Base-by-base conservation (phyloP, 2,797 vertebrate species). In the Xiphophorus birchmanni region DNA sequence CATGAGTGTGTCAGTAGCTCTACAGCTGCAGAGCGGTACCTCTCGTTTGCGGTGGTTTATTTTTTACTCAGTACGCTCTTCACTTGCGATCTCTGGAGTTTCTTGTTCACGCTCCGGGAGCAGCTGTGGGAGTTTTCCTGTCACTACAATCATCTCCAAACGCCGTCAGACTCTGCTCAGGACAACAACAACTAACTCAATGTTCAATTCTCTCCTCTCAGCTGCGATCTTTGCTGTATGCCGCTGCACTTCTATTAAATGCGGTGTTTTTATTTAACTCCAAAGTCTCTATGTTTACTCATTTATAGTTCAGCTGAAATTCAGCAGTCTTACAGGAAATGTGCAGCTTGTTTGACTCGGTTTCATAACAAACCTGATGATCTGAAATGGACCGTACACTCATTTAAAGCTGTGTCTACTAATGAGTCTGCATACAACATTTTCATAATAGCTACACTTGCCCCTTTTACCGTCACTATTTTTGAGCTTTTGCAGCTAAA, bases 191-290 rank as follows among this genome's bases (percentile, higher is more conserved):
- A 84, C 69, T 88, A 82, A 44, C 75, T 9, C 15, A 48, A 81
- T 44, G 71, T 81, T 72, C 73, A 23, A 11, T 67, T 60, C 44
- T 77, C 35, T 74, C n/a, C 42, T 37, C 29, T 67, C 44, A 77
- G 90, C 92, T 75, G 91, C 90, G 91, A 83, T 87, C 47, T 13
- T 89, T 80, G 86, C 80, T 91, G 82, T 86, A 88, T 69, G 15
- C 60, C 87, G 87, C 82, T 86, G 80, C 87, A 82, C 87, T 88
- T 94, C 88, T 87, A 95, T 91, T 95, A 95, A 94, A 94, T 60
- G 78, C 44, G 50, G 5, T 75, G 75, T 94, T 95, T 95, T 92
- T 87, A 86, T 83, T 52, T 60, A 87, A 88, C 60, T 15, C n/a
- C 67, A 17, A 1, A 1, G 65, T 72, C 44, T 75, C 54, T 5